phyloP scores from a whole-genome alignment of 2,888 invertebrate genomes.

The Ormyrus rosae region DNA sequence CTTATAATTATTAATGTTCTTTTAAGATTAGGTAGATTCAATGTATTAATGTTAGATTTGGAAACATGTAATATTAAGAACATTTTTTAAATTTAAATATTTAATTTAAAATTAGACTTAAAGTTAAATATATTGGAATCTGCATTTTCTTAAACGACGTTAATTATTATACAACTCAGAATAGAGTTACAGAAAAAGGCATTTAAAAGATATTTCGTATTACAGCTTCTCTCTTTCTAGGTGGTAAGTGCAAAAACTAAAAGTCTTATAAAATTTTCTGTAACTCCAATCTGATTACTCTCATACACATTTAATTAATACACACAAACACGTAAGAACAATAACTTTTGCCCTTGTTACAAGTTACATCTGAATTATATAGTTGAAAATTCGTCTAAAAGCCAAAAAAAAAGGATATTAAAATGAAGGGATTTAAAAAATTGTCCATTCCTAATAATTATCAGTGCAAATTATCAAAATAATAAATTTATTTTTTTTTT shows the following conservation, averaged over 20 bases:
- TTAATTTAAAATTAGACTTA: no score
- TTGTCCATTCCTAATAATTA: conserved; percentile 2
- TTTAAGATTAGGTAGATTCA: conserved; percentile 32
- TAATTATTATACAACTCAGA: conserved; percentile 29
- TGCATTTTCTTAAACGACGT: conserved; percentile 29
- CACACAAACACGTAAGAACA: conserved; percentile 1
- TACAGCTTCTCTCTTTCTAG: not conserved
- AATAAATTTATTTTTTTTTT: not conserved
- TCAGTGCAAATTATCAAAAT: conserved; percentile 34
- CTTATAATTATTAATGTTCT: conserved; percentile 17
- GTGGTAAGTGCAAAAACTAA: not conserved
- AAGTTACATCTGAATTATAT: conserved; percentile 10
- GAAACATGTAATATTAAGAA: not conserved
- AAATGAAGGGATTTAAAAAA: conserved; percentile 25
- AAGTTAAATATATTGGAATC: not conserved
- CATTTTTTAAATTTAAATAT: not conserved
- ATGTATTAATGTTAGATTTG: not conserved
- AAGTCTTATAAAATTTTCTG: not conserved
- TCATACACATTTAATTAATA: conserved; percentile 15
- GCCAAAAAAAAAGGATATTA: conserved; percentile 10
- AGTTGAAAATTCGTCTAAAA: not conserved
- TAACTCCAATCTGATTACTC: conserved; percentile 32
- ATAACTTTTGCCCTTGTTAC: conserved; percentile 9
- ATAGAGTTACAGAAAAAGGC: conserved; percentile 19
- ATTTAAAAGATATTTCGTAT: not conserved